Percentiles rank a stretch among this genome's conserved stretches.
phyloP scores from a whole-genome alignment of 1,140 invertebrate genomes.

The Lineus longissimus region DNA sequence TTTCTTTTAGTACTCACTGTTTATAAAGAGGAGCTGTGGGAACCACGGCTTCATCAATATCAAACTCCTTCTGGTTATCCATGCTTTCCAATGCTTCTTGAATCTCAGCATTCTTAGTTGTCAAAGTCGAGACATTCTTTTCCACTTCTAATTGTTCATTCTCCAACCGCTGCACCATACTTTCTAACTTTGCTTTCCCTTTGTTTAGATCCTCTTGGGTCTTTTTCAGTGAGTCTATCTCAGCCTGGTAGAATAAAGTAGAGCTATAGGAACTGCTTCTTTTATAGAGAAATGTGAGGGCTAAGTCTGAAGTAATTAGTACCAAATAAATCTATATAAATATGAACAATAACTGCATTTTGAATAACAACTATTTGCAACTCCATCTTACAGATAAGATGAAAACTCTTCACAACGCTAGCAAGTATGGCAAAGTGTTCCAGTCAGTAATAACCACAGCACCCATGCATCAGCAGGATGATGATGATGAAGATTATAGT shows the following conservation, averaged over 20 bases:
- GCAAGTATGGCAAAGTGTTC: no score
- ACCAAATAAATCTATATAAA: background rate
- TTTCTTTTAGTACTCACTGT: conserved; percentile 59
- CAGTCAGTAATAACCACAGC: no score
- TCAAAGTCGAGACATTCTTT: conserved; percentile 75
- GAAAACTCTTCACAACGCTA: no score
- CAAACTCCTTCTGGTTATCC: conserved; percentile 71
- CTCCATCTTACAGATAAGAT: no score
- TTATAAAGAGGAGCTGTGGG: conserved; percentile 94
- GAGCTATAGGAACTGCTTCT: no score
- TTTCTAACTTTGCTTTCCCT: conserved; percentile 78
- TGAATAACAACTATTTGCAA: no score
- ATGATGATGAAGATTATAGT: no score
- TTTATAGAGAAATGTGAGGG: no score
- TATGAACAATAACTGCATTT: no score
- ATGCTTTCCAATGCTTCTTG: conserved; percentile 75
- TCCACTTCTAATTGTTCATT: conserved; percentile 83
- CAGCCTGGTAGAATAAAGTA: conserved; percentile 63
- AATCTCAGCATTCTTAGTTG: conserved; percentile 82
- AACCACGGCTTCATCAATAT: conserved; percentile 94
- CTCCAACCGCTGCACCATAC: conserved; percentile 75
- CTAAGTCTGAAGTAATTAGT: no score
- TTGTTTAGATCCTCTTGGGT: conserved; percentile 83
- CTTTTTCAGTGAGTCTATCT: conserved; percentile 82
- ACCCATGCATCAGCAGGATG: no score